phyloP scores from a whole-genome alignment of 64 coral and sea anemone genomes.

The Hydrozoanthus tunicans region DNA sequence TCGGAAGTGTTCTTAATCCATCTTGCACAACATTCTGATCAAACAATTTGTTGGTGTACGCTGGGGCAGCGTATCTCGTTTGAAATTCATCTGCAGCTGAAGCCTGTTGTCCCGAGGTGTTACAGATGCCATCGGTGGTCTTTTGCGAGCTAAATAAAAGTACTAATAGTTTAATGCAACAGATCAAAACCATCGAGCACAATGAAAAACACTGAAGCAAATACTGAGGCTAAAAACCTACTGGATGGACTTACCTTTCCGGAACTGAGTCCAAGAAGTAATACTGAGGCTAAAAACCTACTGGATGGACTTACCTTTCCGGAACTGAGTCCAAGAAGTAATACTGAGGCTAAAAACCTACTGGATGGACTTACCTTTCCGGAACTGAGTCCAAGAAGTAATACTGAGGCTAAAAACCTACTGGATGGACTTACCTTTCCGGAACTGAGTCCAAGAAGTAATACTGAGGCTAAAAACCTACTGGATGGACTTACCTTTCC shows the following conservation, averaged over 20 bases:
- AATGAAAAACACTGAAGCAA: not conserved
- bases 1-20: constrained; percentile 2
- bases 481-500: no score
- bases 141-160: not conserved
- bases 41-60: constrained; percentile 23
- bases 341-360: no score
- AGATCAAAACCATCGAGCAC: not conserved
- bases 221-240: no score
- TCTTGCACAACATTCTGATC: constrained; percentile 46
- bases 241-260: no score
- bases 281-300: not conserved
- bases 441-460: not conserved
- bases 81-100: constrained; percentile 7
- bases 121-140: not conserved
- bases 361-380: not conserved
- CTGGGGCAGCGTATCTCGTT: not conserved
- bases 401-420: no score
- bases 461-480: no score
- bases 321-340: not conserved
- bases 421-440: not conserved
- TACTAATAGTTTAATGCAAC: no score
- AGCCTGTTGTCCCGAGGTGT: not conserved
- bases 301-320: not conserved
- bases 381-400: not conserved
- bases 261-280: no score